A percentile compares a stretch with the other conserved stretches of the same genome.
Evolutionary conservation across 2,797 vertebrate genomes (phyloP).

Genomic region (Typhlichthys subterraneus): DNA sequence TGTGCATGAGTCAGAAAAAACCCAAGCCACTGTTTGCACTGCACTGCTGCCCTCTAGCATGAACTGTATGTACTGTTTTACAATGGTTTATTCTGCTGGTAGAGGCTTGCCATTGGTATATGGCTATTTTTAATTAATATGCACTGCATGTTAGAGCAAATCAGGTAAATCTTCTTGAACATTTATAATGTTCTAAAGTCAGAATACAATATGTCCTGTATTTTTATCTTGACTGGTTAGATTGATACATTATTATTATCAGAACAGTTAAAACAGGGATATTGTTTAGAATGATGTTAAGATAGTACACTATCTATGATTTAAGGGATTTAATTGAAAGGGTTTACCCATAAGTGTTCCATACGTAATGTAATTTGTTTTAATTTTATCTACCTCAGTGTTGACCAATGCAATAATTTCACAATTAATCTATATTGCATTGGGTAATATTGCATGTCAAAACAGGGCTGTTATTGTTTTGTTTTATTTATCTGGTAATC

Average conservation of each 20-base stretch:
- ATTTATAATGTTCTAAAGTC: too few relatives aligned
- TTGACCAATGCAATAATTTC: conserved; percentile 44
- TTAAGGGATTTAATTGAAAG: conserved; percentile 11
- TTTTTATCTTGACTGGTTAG: too few relatives aligned
- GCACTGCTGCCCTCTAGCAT: conserved; percentile 58
- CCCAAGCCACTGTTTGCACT: conserved; percentile 39
- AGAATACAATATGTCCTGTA: too few relatives aligned
- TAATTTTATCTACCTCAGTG: conserved; percentile 79
- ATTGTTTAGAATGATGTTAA: too few relatives aligned
- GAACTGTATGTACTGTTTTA: conserved; percentile 36
- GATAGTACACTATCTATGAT: background rate
- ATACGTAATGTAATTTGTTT: conserved; percentile 5
- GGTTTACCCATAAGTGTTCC: too few relatives aligned
- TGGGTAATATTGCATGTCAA: conserved; percentile 5
- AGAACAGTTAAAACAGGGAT: too few relatives aligned
- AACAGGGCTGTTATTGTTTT: conserved; percentile 11
- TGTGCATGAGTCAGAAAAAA: conserved; percentile 28
- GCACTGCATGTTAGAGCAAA: conserved; percentile 21
- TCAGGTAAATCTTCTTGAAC: conserved; percentile 52
- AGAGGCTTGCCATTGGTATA: conserved; percentile 2
- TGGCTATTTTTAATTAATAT: conserved; percentile 11
- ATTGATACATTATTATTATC: too few relatives aligned
- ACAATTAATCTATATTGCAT: conserved; percentile 35
- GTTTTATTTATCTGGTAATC: background rate
- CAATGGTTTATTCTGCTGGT: conserved; percentile 4